These are phyloP conservation scores for Thunnus thynnus DNA, from an alignment of 2,113 vertebrate species.

Conservation along the genomic window DNA sequence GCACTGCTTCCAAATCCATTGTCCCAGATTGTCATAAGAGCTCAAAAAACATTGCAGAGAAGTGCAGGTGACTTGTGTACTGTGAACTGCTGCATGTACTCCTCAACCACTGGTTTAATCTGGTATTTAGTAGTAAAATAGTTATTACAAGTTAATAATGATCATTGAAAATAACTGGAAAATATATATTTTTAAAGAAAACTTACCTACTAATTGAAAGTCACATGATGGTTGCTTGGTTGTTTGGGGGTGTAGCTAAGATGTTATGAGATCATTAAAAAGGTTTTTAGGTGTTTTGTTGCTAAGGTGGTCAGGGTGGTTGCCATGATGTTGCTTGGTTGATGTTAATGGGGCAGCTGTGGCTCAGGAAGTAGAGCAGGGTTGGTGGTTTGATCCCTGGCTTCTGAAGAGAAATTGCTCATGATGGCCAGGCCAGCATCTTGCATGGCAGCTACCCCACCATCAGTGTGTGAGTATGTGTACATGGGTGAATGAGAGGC, in stretches of 20 bases:
- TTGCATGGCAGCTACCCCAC: no score
- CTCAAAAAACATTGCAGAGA: conserved; percentile 22
- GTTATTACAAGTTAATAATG: no score
- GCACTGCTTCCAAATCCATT: conserved; percentile 42
- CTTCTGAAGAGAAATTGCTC: not conserved
- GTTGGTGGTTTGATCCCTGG: not conserved
- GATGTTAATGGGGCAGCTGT: not conserved
- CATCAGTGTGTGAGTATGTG: no score
- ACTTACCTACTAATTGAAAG: no score
- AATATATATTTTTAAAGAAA: no score
- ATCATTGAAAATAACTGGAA: no score
- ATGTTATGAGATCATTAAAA: not conserved
- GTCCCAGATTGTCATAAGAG: not conserved
- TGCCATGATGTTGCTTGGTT: not conserved
- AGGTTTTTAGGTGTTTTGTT: not conserved
- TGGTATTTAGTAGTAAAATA: not conserved
- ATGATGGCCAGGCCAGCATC: no score
- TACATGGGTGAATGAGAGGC: not conserved
- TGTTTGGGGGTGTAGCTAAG: no score
- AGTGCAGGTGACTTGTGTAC: not conserved
- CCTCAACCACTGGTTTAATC: not conserved
- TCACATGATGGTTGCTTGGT: no score
- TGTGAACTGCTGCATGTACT: not conserved
- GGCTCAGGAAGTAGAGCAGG: not conserved
- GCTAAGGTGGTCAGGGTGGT: not conserved